Evolutionary conservation across 2,113 vertebrate species (phyloP).

Genomic region (Phoenicopterus ruber): DNA sequence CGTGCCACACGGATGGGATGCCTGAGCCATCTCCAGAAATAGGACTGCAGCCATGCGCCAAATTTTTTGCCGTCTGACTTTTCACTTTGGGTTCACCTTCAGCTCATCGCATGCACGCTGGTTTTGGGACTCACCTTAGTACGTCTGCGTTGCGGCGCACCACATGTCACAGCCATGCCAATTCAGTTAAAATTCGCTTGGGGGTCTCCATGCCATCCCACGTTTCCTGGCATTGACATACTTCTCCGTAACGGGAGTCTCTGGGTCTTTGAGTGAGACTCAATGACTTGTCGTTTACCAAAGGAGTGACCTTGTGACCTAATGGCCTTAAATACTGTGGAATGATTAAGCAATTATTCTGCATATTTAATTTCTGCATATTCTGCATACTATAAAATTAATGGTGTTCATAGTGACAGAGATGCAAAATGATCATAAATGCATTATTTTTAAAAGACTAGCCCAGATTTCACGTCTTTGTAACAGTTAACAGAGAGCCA

Average conservation of each 20-base stretch:
- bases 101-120: fast-evolving
- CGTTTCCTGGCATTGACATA: background rate
- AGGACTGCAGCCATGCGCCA: fast-evolving
- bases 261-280: background rate
- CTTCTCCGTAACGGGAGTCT: background rate
- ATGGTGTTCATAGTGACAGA: background rate
- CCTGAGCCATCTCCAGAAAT: background rate
- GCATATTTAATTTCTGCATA: background rate
- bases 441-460: background rate
- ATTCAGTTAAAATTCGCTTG: background rate
- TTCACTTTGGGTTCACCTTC: background rate
- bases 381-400: background rate
- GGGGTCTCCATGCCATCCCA: background rate
- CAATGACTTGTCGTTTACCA: background rate
- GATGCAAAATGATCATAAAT: background rate
- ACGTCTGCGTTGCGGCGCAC: fast-evolving
- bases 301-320: background rate
- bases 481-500: background rate
- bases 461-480: background rate
- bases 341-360: background rate
- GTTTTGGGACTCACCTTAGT: background rate
- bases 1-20: fast-evolving
- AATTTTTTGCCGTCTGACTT: background rate
- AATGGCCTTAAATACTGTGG: background rate
- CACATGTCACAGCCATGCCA: fast-evolving